A percentile compares a stretch with the other conserved stretches of the same genome.
These are phyloP conservation scores for Pteronotus mesoamericanus DNA, from an alignment of 2,797 vertebrate species.

Conservation along the genomic window DNA sequence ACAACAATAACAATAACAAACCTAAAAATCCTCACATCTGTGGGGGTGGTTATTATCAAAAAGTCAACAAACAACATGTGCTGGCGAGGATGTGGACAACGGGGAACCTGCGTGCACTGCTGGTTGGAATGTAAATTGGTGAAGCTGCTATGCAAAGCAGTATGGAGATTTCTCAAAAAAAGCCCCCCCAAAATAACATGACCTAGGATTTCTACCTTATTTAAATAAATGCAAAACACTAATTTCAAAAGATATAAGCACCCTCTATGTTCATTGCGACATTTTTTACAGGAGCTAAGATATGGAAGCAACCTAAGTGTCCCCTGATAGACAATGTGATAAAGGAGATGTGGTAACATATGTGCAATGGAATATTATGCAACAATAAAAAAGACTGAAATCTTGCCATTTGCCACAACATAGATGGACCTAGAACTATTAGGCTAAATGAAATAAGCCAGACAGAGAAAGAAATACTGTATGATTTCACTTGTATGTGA, in stretches of 20 bases:
- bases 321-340: too few relatives aligned
- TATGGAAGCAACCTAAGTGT: background rate
- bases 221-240: background rate
- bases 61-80: background rate
- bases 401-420: background rate
- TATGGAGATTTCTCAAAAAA: background rate
- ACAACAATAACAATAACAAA: slow-evolving; percentile 10
- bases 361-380: background rate
- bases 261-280: background rate
- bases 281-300: background rate
- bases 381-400: background rate
- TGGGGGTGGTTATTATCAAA: too few relatives aligned
- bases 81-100: background rate
- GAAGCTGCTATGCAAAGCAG: background rate
- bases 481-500: background rate
- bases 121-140: background rate
- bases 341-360: background rate
- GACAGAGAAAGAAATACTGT: background rate
- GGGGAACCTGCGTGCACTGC: background rate
- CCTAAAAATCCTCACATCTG: background rate
- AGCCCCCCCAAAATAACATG: background rate
- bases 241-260: background rate
- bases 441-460: background rate
- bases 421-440: background rate
- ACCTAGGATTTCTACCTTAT: background rate